Conservation (phyloP, 2,797 vertebrate genomes). For the Toxotes lorentzi region DNA sequence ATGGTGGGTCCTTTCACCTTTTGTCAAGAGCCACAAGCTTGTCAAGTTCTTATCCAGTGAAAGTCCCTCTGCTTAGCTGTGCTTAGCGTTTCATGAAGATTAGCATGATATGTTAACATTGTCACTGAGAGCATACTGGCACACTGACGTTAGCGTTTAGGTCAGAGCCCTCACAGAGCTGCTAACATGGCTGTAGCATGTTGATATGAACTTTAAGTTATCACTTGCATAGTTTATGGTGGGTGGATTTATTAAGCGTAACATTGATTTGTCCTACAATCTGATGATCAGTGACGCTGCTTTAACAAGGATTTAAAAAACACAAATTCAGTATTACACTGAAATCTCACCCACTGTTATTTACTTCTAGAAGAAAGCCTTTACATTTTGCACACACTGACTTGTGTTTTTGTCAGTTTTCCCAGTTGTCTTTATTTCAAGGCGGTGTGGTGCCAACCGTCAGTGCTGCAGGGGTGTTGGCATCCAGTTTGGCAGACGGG, state of each 20-base stretch:
- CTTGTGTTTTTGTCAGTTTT: conserved; percentile 30
- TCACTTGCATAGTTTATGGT: too few species aligned
- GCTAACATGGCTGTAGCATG: too few species aligned
- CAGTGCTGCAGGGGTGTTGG: conserved; percentile 59
- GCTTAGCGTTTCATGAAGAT: too few species aligned
- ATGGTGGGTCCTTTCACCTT: not conserved
- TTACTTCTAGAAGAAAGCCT: conserved; percentile 4
- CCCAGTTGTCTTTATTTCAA: conserved; percentile 35
- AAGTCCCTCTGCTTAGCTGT: too few species aligned
- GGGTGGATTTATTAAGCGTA: too few species aligned
- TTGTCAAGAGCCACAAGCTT: not conserved
- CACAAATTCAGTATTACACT: not conserved
- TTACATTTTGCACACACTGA: not conserved
- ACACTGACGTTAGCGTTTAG: not conserved
- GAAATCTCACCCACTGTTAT: not conserved
- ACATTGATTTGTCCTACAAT: not conserved
- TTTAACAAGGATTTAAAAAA: not conserved
- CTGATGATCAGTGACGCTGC: not conserved
- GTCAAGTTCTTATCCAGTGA: too few species aligned
- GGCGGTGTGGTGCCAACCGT: conserved; percentile 42
- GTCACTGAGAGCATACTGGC: not conserved
- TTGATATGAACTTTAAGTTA: too few species aligned
- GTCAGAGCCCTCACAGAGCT: too few species aligned
- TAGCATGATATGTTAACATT: not conserved
- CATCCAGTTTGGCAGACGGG: conserved; percentile 49